These are phyloP conservation scores for Protosalanx chinensis DNA, from an alignment of 2,797 vertebrate species.

Conservation along the genomic window DNA sequence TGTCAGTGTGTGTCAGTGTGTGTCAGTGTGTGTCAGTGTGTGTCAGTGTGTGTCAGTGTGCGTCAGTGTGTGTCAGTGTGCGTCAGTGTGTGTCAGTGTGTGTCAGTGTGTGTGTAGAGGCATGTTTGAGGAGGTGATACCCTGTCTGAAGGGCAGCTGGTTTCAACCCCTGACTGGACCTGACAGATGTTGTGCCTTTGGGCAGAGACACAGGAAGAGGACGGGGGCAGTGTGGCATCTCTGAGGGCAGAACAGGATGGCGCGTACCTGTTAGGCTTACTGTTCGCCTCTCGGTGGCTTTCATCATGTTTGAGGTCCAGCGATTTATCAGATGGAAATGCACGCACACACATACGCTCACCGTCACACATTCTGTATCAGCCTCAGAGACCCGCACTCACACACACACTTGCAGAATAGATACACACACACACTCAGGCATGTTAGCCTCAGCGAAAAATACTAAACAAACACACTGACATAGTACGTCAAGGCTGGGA, in stretches of 20 bases:
- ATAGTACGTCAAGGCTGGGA: neutral
- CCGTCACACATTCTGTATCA: neutral
- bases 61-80: too few species aligned
- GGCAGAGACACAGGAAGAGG: neutral
- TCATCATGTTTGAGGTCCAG: too few species aligned
- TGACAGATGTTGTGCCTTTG: neutral
- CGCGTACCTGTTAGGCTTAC: too few species aligned
- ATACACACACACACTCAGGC: neutral
- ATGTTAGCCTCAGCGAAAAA: neutral
- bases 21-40: too few species aligned
- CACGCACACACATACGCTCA: neutral
- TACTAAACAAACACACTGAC: neutral
- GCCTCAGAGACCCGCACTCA: neutral
- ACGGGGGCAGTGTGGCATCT: too few species aligned
- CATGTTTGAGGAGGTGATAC: neutral
- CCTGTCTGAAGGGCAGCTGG: neutral
- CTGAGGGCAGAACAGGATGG: too few species aligned
- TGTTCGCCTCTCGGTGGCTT: too few species aligned
- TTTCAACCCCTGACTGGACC: neutral
- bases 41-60: too few species aligned
- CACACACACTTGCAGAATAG: neutral
- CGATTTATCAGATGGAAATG: neutral
- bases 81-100: too few species aligned
- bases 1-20: too few species aligned
- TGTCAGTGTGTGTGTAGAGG: too few species aligned